These are phyloP conservation scores for Mizuhopecten yessoensis DNA, from an alignment of 1,140 invertebrate genomes.

Conservation along the genomic window DNA sequence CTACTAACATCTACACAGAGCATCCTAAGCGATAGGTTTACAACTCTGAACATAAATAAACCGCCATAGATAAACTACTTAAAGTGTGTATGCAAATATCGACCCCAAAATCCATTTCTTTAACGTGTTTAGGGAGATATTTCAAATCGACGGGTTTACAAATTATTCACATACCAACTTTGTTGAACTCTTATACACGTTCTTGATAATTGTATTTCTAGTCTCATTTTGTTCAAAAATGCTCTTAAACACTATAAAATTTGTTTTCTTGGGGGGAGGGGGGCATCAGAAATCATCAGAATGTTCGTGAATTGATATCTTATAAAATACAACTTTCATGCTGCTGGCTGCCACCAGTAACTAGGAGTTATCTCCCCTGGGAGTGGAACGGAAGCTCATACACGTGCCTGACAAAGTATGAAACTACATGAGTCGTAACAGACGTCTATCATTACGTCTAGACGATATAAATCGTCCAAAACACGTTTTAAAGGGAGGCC, in stretches of 20 bases:
- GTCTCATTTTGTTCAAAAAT: no score
- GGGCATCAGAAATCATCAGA: no score
- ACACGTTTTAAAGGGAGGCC: background rate
- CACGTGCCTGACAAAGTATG: background rate
- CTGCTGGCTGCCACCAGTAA: background rate
- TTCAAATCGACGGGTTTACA: background rate
- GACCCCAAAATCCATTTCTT: background rate
- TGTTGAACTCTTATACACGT: background rate
- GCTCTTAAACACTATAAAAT: no score
- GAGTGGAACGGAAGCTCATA: background rate
- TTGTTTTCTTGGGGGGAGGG: no score
- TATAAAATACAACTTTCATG: no score
- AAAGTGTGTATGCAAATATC: background rate
- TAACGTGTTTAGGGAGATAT: background rate
- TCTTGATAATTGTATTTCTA: no score
- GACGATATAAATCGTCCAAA: background rate
- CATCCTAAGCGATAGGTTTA: background rate
- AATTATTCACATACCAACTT: background rate
- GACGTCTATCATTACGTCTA: background rate
- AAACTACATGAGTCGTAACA: background rate
- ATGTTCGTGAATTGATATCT: no score
- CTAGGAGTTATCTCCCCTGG: background rate
- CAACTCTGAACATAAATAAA: background rate
- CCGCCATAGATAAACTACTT: background rate
- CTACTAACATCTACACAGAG: background rate